A percentile compares a stretch with the other conserved stretches of the same genome.
Conservation (phyloP, 1,140 invertebrate species). For the Plodia interpunctella region DNA sequence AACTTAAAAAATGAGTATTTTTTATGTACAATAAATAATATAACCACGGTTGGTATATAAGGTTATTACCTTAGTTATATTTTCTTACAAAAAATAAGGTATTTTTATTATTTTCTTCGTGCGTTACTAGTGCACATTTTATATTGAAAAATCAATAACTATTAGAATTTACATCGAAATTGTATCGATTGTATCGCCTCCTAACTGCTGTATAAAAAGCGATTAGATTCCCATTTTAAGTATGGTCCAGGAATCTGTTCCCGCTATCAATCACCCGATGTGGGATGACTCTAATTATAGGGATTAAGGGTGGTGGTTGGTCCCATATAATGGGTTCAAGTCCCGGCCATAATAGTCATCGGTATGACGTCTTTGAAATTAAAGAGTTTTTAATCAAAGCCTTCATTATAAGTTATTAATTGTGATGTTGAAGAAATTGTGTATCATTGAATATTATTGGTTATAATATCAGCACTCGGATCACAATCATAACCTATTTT, state of each 20-base stretch:
- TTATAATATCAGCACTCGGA: no score
- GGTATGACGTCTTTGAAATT: constrained; percentile 7
- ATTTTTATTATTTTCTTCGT: no score
- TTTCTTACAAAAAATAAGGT: no score
- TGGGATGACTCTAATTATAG: constrained; percentile 7
- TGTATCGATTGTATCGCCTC: background rate
- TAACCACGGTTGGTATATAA: no score
- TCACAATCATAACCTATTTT: no score
- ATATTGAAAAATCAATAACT: background rate
- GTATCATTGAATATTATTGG: constrained; percentile 2
- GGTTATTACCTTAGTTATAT: no score
- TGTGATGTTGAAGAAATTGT: background rate
- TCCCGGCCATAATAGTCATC: background rate
- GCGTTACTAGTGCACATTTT: background rate
- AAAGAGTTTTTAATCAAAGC: background rate
- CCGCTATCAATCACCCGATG: constrained; percentile 4
- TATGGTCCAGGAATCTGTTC: background rate
- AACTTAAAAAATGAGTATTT: no score
- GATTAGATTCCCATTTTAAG: constrained; percentile 3
- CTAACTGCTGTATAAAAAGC: background rate
- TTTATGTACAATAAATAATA: no score
- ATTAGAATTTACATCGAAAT: background rate
- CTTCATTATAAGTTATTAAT: background rate
- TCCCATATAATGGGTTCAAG: constrained; percentile 2
- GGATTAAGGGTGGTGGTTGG: constrained; percentile 1